These are phyloP conservation scores for Mirounga angustirostris DNA, from an alignment of 2,113 vertebrate species.

Conservation along the genomic window DNA sequence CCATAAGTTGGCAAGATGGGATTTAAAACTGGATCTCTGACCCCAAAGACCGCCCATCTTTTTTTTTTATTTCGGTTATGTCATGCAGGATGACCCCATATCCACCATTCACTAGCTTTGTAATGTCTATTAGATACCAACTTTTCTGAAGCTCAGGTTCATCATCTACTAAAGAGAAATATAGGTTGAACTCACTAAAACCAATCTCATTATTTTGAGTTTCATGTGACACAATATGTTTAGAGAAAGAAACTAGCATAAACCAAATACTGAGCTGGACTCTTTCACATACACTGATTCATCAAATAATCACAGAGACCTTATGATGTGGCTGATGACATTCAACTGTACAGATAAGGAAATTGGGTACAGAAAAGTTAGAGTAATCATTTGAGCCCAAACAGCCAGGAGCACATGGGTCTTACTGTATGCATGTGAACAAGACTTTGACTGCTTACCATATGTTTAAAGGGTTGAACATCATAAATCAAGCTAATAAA, in stretches of 20 bases:
- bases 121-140: background rate
- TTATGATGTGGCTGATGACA: background rate
- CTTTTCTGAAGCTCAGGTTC: background rate
- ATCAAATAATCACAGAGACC: background rate
- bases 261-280: background rate
- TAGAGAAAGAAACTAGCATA: background rate
- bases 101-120: background rate
- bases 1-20: background rate
- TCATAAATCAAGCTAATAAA: background rate
- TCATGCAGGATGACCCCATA: too few relatives aligned
- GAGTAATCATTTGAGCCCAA: background rate
- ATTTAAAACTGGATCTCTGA: background rate
- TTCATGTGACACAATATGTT: background rate
- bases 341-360: background rate
- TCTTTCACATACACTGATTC: background rate
- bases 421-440: background rate
- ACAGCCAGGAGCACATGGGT: background rate
- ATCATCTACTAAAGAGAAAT: background rate
- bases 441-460: background rate
- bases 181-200: background rate
- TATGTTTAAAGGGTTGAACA: background rate
- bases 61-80: background rate
- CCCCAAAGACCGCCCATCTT: fast-evolving
- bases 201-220: background rate
- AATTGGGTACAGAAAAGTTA: background rate